Percentiles rank a stretch among this genome's conserved stretches.
Evolutionary conservation across 2,113 vertebrate genomes (phyloP).

Genomic region (Hippotragus niger): DNA sequence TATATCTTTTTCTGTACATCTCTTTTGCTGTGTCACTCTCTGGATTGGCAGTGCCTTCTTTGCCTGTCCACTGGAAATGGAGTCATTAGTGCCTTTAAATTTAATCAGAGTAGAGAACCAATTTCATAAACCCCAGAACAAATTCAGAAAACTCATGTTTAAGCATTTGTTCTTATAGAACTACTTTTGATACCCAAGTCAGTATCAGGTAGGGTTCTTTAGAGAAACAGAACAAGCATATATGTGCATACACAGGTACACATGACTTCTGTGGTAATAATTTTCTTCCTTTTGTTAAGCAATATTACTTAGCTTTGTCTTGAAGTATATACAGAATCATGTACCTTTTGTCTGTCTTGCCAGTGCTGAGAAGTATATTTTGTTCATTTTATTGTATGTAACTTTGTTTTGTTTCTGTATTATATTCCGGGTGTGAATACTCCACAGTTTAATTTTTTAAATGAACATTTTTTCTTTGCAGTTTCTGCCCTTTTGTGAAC

Average conservation of each 20-base stretch:
- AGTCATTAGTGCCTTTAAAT: background rate
- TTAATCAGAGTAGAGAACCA: background rate
- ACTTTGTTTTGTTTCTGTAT: background rate
- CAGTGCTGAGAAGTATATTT: background rate
- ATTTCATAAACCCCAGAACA: background rate
- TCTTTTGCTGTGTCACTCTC: background rate
- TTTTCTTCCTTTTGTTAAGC: background rate
- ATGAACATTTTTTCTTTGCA: background rate
- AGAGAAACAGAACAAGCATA: background rate
- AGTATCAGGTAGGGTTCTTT: background rate
- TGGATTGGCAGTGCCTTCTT: background rate
- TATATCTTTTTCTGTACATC: background rate
- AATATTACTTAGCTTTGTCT: background rate
- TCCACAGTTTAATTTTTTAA: background rate
- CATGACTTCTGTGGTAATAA: background rate
- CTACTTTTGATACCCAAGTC: background rate
- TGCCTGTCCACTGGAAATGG: background rate
- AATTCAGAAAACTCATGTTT: background rate
- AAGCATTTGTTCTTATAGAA: background rate
- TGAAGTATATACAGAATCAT: background rate
- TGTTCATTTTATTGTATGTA: background rate
- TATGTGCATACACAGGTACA: background rate
- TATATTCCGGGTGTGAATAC: background rate
- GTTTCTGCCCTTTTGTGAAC: background rate
- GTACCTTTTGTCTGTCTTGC: background rate